Evolutionary conservation across 2,888 invertebrate species (phyloP), one percentile per base, ranked within the genome.

Genomic region (Gari tellinella): DNA sequence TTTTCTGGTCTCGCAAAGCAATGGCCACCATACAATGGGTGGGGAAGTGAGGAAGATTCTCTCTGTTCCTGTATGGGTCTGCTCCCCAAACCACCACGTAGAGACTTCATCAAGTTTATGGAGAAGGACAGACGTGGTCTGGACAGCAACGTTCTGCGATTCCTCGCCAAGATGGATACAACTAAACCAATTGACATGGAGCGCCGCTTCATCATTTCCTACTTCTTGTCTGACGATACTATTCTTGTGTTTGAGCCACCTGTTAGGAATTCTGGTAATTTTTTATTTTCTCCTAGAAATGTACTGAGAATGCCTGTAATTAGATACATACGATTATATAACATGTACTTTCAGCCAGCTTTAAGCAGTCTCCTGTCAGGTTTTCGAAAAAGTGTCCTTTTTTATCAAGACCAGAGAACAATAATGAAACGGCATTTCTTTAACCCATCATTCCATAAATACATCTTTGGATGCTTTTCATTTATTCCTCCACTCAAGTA

Each of bases 21-120:
- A 89, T 83, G 96, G 49, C 97, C 97, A 0, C 97, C 97, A 0
- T 97, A 96, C 94, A 97, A 97, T 89, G 97, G 97, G 2, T 97
- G 95, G 92, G 98, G 98, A 0, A 94, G 95, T 0, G 96, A 96
- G 88, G 97, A 97, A 73, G 97, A 98, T 90, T 97, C 97, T 0
- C 95, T 97, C 10, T 95, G 95, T 81, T 97, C 97, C 89, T 97
- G 97, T 88, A 94, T 95, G 55, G 95, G 95, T 0, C 94, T 97
- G 0, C 94, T 96, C 82, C 96, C 96, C 0, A 96, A 95, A 89
- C 93, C 96, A 1, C 96, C 96, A 0, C 56, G 65, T 23, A 41
- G 67, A 12, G 96, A 97, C 91, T 95, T 96, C 84, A 94, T 95
- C 65, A 96, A 96, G 90, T 96, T 96, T 87, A 93, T 96, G 65